phyloP scores from a whole-genome alignment of 2,113 vertebrate species.

The Syrrhaptes paradoxus region DNA sequence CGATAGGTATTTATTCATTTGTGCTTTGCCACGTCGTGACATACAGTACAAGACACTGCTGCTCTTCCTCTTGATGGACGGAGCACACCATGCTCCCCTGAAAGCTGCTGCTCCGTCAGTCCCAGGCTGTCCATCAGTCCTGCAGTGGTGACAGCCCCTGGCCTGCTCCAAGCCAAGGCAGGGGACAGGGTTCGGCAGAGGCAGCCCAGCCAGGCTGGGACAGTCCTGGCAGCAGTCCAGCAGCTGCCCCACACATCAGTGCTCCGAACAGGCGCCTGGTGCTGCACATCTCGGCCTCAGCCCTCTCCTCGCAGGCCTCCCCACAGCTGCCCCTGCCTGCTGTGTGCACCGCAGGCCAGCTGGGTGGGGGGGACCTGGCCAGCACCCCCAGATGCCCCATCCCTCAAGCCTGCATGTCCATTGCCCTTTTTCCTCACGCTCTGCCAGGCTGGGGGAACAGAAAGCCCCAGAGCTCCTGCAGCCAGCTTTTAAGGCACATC shows the following conservation, averaged over 20 bases:
- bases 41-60: slow-evolving; percentile 63
- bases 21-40: slow-evolving; percentile 61
- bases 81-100: not conserved
- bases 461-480: not conserved
- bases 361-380: not conserved
- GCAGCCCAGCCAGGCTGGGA: not conserved
- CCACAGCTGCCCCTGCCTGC: not conserved
- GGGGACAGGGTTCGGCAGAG: not conserved
- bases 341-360: not conserved
- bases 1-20: slow-evolving; percentile 65
- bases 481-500: slow-evolving; percentile 75
- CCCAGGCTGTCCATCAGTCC: not conserved
- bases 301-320: not conserved
- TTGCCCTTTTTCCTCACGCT: not conserved
- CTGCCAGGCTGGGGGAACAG: not conserved
- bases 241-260: not conserved
- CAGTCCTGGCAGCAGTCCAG: not conserved
- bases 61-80: not conserved
- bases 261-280: not conserved
- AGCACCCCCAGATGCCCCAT: not conserved
- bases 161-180: not conserved
- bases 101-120: not conserved
- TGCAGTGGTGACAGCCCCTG: not conserved
- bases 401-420: not conserved
- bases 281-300: not conserved